Evolutionary conservation across 1,140 invertebrate genomes (phyloP).

Genomic region (Drosophila repletoides): DNA sequence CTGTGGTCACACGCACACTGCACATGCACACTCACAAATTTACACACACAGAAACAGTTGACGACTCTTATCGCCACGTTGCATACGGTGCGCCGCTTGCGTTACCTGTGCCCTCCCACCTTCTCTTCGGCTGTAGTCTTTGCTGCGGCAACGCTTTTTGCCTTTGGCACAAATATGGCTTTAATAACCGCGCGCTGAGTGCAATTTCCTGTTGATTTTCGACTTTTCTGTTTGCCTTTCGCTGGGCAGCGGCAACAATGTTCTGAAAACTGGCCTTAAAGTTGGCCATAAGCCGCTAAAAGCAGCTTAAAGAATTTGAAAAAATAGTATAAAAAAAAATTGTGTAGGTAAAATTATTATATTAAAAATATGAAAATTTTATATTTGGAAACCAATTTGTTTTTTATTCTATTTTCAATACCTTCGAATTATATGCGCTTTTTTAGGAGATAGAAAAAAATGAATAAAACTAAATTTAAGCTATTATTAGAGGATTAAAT

Average conservation of each 20-base stretch:
- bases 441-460: no score
- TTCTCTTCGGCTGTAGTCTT: neutral
- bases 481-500: no score
- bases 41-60: conserved; percentile 18
- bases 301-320: conserved; percentile 20
- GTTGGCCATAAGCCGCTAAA: neutral
- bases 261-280: conserved; percentile 23
- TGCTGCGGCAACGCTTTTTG: conserved; percentile 26
- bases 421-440: no score
- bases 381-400: no score
- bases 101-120: neutral
- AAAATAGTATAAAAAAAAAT: neutral
- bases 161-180: conserved; percentile 66
- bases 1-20: conserved; percentile 31
- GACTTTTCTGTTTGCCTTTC: conserved; percentile 52
- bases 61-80: conserved; percentile 48
- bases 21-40: no score
- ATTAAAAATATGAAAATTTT: no score
- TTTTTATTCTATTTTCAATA: no score
- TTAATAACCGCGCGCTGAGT: conserved; percentile 59
- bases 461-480: no score
- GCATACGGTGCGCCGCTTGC: conserved; percentile 36
- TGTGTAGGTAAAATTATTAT: no score
- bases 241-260: conserved; percentile 17
- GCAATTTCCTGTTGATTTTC: conserved; percentile 62